These are phyloP conservation scores for Torymus texanus DNA, from an alignment of 2,888 invertebrate species.

Conservation along the genomic window DNA sequence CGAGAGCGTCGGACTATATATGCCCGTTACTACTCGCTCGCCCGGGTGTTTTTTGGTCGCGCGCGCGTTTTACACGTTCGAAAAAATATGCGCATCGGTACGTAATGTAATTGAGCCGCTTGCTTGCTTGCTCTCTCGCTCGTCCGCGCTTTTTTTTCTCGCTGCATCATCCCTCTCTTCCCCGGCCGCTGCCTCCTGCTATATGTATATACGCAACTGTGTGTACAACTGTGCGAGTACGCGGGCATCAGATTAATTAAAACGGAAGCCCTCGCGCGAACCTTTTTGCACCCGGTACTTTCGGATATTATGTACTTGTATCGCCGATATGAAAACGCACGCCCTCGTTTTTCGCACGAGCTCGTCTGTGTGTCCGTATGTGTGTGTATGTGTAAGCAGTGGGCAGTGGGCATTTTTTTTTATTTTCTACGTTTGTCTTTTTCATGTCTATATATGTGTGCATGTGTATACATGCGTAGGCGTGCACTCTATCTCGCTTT, in stretches of 20 bases:
- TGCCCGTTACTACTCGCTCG: constrained; percentile 15
- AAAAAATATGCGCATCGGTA: constrained; percentile 74
- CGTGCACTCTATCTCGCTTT: background rate
- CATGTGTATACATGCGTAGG: background rate
- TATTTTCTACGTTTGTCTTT: background rate
- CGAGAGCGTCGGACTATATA: background rate
- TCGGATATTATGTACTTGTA: constrained; percentile 47
- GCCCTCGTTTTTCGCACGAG: background rate
- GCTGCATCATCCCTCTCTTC: constrained; percentile 1
- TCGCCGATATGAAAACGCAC: constrained; percentile 33
- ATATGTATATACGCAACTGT: constrained; percentile 2
- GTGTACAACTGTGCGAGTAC: constrained; percentile 5
- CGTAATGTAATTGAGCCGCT: constrained; percentile 70
- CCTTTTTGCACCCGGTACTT: constrained; percentile 50
- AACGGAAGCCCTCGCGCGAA: constrained; percentile 63
- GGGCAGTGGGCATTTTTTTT: constrained; percentile 7
- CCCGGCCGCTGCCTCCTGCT: background rate
- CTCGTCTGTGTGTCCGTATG: background rate
- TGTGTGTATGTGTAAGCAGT: background rate
- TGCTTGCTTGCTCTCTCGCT: constrained; percentile 11
- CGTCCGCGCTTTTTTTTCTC: constrained; percentile 5
- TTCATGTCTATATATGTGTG: background rate
- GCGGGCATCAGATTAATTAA: constrained; percentile 70
- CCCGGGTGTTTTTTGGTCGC: constrained; percentile 67
- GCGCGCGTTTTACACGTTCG: constrained; percentile 71